phyloP scores from a whole-genome alignment of 2,113 vertebrate genomes.

The Nothocercus nigrocapillus region DNA sequence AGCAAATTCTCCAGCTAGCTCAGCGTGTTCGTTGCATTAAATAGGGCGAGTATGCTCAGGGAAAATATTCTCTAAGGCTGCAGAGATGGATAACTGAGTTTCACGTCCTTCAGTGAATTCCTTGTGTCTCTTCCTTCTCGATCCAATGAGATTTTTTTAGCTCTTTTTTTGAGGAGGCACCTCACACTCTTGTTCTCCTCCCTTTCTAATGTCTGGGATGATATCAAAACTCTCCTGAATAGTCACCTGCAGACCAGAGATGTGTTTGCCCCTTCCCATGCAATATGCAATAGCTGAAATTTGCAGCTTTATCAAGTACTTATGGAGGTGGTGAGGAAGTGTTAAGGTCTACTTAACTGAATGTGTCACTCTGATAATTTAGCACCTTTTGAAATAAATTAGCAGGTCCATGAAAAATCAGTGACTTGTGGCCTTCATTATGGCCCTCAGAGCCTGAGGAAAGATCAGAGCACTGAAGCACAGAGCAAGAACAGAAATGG shows the following conservation, averaged over 20 bases:
- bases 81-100: background rate
- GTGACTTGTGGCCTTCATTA: background rate
- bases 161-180: background rate
- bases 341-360: background rate
- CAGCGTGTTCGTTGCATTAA: background rate
- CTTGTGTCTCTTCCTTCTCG: background rate
- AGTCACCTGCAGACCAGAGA: background rate
- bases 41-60: background rate
- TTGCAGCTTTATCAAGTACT: background rate
- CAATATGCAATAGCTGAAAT: background rate
- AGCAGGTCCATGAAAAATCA: background rate
- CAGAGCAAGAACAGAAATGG: background rate
- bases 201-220: background rate
- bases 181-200: background rate
- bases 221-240: background rate
- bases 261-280: background rate
- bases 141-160: background rate
- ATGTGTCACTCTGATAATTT: slow-evolving; percentile 2
- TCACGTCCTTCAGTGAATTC: background rate
- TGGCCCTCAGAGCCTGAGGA: background rate
- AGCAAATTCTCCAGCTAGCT: too few relatives aligned
- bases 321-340: background rate
- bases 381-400: slow-evolving; percentile 5
- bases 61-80: background rate
- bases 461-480: background rate